Percentiles rank a stretch among this genome's conserved stretches.
Conservation (phyloP, 2,797 vertebrate species). For the Mormyrops attenuatus region DNA sequence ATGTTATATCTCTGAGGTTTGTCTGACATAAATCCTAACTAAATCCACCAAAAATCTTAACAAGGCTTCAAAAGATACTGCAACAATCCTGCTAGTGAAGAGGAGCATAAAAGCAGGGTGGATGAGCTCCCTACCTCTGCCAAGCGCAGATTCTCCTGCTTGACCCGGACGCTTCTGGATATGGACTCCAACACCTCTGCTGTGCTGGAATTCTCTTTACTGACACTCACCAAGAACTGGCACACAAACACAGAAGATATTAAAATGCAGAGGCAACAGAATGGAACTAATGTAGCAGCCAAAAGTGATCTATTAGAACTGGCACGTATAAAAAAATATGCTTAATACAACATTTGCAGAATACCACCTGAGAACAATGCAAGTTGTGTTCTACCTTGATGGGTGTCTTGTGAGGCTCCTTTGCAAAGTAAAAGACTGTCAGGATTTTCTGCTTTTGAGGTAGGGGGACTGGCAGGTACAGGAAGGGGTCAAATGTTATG, state of each 20-base stretch:
- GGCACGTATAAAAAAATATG: not conserved
- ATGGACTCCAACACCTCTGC: constrained; percentile 87
- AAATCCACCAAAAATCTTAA: not conserved
- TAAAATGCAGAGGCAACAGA: not conserved
- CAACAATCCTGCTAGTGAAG: not conserved
- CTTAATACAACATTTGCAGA: not conserved
- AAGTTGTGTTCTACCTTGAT: constrained; percentile 73
- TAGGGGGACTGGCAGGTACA: constrained; percentile 91
- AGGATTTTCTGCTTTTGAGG: constrained; percentile 98
- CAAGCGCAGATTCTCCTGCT: constrained; percentile 84
- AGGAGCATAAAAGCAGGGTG: not conserved
- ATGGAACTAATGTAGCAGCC: not conserved
- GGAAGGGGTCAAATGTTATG: constrained; percentile 96
- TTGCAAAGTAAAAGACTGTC: constrained; percentile 88
- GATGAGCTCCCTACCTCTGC: constrained; percentile 70
- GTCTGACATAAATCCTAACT: not conserved
- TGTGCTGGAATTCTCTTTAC: constrained; percentile 91
- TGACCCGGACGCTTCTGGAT: constrained; percentile 78
- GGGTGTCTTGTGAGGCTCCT: constrained; percentile 94
- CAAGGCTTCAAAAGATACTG: not conserved
- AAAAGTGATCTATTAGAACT: not conserved
- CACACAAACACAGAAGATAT: constrained; percentile 15
- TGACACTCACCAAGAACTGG: constrained; percentile 92
- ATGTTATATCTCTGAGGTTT: not conserved
- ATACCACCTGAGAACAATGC: not conserved